These are phyloP conservation scores for Calycopis cecrops DNA, from an alignment of 1,140 invertebrate genomes.

Conservation along the genomic window DNA sequence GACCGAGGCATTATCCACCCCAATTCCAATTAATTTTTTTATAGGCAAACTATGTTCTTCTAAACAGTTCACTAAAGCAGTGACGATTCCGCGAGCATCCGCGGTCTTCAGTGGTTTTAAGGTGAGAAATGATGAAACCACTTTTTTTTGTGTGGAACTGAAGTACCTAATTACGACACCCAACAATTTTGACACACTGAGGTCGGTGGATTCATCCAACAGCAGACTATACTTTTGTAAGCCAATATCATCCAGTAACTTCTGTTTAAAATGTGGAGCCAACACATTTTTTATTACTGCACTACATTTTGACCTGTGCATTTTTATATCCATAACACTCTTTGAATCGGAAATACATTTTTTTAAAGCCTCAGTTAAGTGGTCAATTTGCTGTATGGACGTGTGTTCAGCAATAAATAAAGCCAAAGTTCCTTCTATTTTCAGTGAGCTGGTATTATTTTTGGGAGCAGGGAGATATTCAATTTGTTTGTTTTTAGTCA, in stretches of 20 bases:
- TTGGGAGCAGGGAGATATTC: no score
- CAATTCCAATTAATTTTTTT: constrained; percentile 26
- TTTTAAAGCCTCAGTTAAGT: background rate
- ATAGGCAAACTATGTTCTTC: constrained; percentile 14
- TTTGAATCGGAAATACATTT: background rate
- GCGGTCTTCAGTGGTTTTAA: constrained; percentile 15
- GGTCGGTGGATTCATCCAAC: constrained; percentile 26
- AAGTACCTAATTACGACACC: constrained; percentile 18
- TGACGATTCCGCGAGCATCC: constrained; percentile 17
- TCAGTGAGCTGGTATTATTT: no score
- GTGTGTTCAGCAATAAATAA: no score
- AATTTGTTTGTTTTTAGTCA: no score
- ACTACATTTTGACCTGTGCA: constrained; percentile 9
- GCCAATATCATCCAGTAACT: constrained; percentile 19
- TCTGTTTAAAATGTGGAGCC: background rate
- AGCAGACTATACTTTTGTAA: constrained; percentile 22
- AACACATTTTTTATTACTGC: background rate
- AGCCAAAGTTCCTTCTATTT: no score
- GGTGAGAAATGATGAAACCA: constrained; percentile 18
- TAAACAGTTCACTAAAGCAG: constrained; percentile 18
- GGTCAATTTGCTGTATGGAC: no score
- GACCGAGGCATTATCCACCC: constrained; percentile 27
- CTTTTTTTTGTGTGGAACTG: constrained; percentile 17
- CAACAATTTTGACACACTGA: constrained; percentile 17
- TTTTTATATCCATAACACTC: background rate